Evolutionary conservation across 2,797 vertebrate genomes (phyloP), one percentile per base, ranked within the genome.

Genomic region (Moxostoma hubbsi): DNA sequence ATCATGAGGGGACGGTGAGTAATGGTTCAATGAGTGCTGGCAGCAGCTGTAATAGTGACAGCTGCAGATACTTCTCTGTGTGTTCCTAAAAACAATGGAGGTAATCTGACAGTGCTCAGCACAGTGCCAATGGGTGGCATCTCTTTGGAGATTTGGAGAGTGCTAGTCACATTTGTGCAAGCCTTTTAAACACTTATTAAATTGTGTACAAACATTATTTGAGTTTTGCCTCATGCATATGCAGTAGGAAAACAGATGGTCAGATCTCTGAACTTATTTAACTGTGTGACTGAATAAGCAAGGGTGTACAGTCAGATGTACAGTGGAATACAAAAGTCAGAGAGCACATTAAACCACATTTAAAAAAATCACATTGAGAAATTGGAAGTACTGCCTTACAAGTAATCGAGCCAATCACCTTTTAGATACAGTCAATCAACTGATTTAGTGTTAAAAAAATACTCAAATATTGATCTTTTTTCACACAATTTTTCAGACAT

Each of bases 1-100:
- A 77, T 68, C 75, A 59, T 43, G 54, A 68, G 16, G 9, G 49
- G 72, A 64, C 59, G 54, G 72, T 64, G 72, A 74, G 72, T 74
- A 63, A 74, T 74, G 59, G 59, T 10, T 53, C 24, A 64, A 4
- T 43, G 49, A 54, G 49, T 45, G 50, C 59, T 64, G 72, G 72
- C 72, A 74, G 72, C 49, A 63, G 13, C 72, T 67, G 46, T 73
- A 57, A 12, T 24, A 57, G 24, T 45, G 11, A 67, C 61, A 73
- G 18, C 47, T 6, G 59, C 6, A 13, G 47, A 61, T 73, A 59
- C 11, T 45, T 55, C 70, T 72, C 45, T 9, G 15, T 59, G 70
- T 72, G 70, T 72, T 58, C 46, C 57, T 73, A 57, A 50, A 62
- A 73, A 51, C 16, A 24, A 36, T 36, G 72, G 63, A 74, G 59